Evolutionary conservation across 2,797 vertebrate species (phyloP).

Genomic region (Eospalax fontanierii): DNA sequence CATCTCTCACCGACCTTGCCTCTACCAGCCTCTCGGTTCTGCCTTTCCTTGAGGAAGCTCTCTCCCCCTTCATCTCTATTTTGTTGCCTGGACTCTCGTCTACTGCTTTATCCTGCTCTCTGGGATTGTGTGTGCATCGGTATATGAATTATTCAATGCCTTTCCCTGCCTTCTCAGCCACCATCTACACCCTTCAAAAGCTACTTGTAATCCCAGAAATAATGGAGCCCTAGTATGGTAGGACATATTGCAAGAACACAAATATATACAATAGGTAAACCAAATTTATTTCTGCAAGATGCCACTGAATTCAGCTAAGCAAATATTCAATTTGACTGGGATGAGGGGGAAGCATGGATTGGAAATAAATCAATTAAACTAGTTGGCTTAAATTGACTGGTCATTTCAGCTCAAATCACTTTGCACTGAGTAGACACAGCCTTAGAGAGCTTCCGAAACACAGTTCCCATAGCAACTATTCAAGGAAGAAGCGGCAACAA

Average conservation of each 20-base stretch:
- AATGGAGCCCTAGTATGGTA: background rate
- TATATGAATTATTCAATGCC: slow-evolving; percentile 21
- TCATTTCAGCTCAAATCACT: slow-evolving; percentile 73
- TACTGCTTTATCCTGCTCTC: background rate
- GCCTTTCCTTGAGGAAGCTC: background rate
- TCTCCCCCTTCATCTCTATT: background rate
- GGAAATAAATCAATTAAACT: slow-evolving; percentile 79
- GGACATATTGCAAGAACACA: slow-evolving; percentile 31
- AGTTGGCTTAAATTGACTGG: slow-evolving; percentile 77
- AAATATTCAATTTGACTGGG: slow-evolving; percentile 21
- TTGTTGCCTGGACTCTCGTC: background rate
- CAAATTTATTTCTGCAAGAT: slow-evolving; percentile 68
- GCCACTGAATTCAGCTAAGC: slow-evolving; percentile 58
- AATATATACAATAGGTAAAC: slow-evolving; percentile 23
- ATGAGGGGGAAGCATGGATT: background rate
- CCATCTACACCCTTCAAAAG: background rate
- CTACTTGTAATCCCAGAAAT: background rate
- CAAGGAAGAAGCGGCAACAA: slow-evolving; percentile 73
- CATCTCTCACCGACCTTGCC: background rate
- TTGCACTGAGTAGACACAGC: slow-evolving; percentile 64
- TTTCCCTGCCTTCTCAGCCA: slow-evolving; percentile 17
- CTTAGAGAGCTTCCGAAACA: slow-evolving; percentile 76
- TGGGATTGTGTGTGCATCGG: background rate
- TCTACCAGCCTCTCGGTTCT: background rate
- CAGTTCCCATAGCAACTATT: slow-evolving; percentile 84